These are phyloP conservation scores for Drosophila prostipennis DNA, from an alignment of 2,888 invertebrate genomes.

Conservation along the genomic window DNA sequence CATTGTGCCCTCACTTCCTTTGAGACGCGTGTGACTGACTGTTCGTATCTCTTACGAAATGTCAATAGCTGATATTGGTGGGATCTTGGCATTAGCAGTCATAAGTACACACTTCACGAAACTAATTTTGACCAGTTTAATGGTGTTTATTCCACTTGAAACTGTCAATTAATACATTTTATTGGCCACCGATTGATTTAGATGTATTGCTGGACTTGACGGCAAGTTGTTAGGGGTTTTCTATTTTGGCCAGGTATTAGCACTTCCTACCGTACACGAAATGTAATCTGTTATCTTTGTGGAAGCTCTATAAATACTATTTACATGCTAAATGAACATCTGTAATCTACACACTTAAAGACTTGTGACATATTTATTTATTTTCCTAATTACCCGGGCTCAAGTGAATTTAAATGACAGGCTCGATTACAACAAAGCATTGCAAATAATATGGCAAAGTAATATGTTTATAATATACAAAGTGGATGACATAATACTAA, in stretches of 20 bases:
- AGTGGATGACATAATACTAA: slow-evolving; percentile 12
- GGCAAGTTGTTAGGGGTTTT: neutral
- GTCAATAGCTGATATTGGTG: slow-evolving; percentile 42
- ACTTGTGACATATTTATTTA: slow-evolving; percentile 13
- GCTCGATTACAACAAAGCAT: slow-evolving; percentile 25
- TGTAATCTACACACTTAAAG: neutral
- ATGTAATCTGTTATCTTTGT: slow-evolving; percentile 15
- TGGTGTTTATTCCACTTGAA: slow-evolving; percentile 58
- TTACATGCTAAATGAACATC: slow-evolving; percentile 14
- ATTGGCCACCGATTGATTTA: slow-evolving; percentile 52
- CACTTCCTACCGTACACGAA: slow-evolving; percentile 1
- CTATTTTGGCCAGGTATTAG: neutral
- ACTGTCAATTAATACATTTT: slow-evolving; percentile 57
- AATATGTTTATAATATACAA: slow-evolving; percentile 18
- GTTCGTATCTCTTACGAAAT: slow-evolving; percentile 36
- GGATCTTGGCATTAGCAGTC: slow-evolving; percentile 42
- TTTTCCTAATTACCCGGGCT: slow-evolving; percentile 6
- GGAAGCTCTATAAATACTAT: slow-evolving; percentile 12
- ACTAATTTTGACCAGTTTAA: slow-evolving; percentile 44
- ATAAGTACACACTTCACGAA: slow-evolving; percentile 43
- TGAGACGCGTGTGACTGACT: slow-evolving; percentile 45
- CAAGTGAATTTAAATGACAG: slow-evolving; percentile 1
- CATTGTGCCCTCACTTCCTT: slow-evolving; percentile 26
- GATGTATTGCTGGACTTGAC: slow-evolving; percentile 34
- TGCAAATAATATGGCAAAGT: slow-evolving; percentile 7